A percentile compares a stretch with the other conserved stretches of the same genome.
Evolutionary conservation across 2,113 vertebrate species (phyloP).

Genomic region (Erythrolamprus reginae): DNA sequence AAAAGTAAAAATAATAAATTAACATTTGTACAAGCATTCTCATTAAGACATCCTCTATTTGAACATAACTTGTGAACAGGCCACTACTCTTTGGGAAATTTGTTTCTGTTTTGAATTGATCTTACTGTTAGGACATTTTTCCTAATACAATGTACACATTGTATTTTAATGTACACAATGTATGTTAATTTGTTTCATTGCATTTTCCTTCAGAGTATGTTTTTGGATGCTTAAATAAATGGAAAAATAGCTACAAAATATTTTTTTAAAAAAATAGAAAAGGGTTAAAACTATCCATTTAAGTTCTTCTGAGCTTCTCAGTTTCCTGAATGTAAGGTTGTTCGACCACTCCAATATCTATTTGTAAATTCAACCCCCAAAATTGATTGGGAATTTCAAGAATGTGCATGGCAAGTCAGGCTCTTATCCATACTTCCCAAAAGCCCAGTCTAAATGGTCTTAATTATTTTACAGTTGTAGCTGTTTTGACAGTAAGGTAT

Average conservation of each 20-base stretch:
- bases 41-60: background rate
- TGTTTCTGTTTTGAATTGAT: background rate
- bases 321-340: background rate
- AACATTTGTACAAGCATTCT: background rate
- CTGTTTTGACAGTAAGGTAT: background rate
- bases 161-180: no score
- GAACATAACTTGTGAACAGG: background rate
- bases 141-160: background rate
- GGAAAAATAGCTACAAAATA: background rate
- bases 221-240: background rate
- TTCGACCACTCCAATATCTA: background rate
- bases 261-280: background rate
- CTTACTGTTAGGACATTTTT: background rate
- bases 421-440: background rate
- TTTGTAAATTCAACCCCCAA: background rate
- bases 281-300: background rate
- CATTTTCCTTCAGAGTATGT: background rate
- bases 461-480: background rate
- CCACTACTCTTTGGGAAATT: background rate
- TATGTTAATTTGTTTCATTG: constrained; percentile 12
- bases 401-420: background rate
- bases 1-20: no score
- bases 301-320: background rate
- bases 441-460: background rate
- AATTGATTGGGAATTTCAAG: background rate